Base-by-base conservation (phyloP, 2,797 vertebrate genomes). In the Hyperoplus lanceolatus region DNA sequence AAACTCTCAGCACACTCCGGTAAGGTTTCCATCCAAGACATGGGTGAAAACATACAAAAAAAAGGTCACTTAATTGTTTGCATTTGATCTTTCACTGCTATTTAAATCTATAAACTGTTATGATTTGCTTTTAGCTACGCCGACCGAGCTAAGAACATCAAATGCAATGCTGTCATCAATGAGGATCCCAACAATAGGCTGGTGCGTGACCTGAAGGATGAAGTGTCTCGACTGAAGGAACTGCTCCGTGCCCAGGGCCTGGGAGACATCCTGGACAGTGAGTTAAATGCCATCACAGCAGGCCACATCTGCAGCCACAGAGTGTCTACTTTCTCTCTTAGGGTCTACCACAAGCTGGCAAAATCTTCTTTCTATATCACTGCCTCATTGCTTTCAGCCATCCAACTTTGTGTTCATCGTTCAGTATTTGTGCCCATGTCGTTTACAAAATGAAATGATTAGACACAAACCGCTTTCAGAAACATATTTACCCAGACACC, bases 141-240 rank as follows among this genome's bases (percentile, higher is more conserved):
- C 1, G 98, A 99, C 87, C 96, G 98, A 57, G 98, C 98, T 57
- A 99, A 99, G 85, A 98, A 98, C 87, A 99, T 99, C 83, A 99
- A 99, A 83, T 99, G 98, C 92, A 99, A 99, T 65, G 98, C 98
- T 38, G 96, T 99, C 85, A 99, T 99, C 94, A 99, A 99, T 41
- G 98, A 99, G 55, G 98, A 99, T 91, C 98, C 98, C 86, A 99
- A 99, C 41, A 97, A 97, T 89, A 99, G 98, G 85, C 91, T 99
- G 92, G 98, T 99, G 91, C 95, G 98, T 38, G 98, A 99, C 48
- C 93, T 99, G 77, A 99, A 99, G 91, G 98, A 99, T 74, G 98
- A 99, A 93, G 98, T 99, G 60, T 92, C 96, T 0, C 95, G 98
- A 41, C 95, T 99, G 56, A 99, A 97, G 93, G 98, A 99, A 0